Evolutionary conservation across 2,888 invertebrate species (phyloP).

Genomic region (Bombylius major): DNA sequence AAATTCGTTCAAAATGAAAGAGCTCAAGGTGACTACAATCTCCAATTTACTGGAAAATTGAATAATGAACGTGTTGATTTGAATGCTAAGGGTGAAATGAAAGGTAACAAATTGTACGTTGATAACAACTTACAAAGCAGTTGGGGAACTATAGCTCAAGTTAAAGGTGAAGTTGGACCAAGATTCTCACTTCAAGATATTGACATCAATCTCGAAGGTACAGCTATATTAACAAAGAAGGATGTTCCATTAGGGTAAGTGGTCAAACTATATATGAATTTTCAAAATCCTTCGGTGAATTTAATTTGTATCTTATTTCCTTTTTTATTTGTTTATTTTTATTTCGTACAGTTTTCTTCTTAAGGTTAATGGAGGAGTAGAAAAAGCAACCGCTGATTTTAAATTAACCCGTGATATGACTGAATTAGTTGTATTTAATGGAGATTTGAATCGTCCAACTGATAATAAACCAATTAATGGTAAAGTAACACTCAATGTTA

Average conservation of each 20-base stretch:
- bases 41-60: slow-evolving; percentile 45
- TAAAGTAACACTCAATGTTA: slow-evolving; percentile 44
- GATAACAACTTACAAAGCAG: slow-evolving; percentile 27
- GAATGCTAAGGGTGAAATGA: slow-evolving; percentile 25
- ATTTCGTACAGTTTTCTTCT: slow-evolving; percentile 20
- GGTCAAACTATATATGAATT: background rate
- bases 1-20: slow-evolving; percentile 36
- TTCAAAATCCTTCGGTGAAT: background rate
- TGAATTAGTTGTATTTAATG: slow-evolving; percentile 22
- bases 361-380: slow-evolving; percentile 25
- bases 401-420: slow-evolving; percentile 27
- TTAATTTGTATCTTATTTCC: too few species aligned
- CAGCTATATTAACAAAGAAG: slow-evolving; percentile 21
- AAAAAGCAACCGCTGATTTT: slow-evolving; percentile 33
- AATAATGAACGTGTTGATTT: slow-evolving; percentile 28
- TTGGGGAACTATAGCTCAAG: slow-evolving; percentile 26
- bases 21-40: slow-evolving; percentile 36
- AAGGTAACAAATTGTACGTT: slow-evolving; percentile 25
- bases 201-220: slow-evolving; percentile 27
- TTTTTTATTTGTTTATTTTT: too few species aligned
- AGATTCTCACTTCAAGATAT: slow-evolving; percentile 25
- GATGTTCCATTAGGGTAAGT: slow-evolving; percentile 19
- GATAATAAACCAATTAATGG: slow-evolving; percentile 36
- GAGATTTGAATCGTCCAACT: slow-evolving; percentile 26
- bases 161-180: slow-evolving; percentile 29